Percentiles rank a stretch among this genome's conserved stretches.
Evolutionary conservation across 1,140 invertebrate genomes (phyloP).

Genomic region (Drosophila novamexicana): DNA sequence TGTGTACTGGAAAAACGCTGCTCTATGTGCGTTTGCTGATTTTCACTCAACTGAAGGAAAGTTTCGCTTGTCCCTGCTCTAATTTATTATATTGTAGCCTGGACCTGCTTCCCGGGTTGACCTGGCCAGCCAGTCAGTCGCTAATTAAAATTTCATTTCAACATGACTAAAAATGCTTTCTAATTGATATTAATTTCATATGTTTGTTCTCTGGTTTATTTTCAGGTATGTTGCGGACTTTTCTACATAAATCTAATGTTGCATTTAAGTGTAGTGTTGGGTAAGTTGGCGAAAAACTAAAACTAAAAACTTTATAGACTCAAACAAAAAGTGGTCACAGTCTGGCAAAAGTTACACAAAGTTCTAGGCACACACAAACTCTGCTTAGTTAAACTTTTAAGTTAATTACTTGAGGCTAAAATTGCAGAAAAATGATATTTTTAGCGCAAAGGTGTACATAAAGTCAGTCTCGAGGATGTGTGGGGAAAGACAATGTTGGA

Average conservation of each 20-base stretch:
- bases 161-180: constrained; percentile 47
- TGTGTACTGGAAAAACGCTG: constrained; percentile 43
- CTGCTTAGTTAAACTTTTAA: constrained; percentile 17
- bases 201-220: constrained; percentile 35
- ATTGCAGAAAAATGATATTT: neutral
- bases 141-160: constrained; percentile 77
- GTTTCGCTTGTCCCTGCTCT: constrained; percentile 46
- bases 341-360: constrained; percentile 12
- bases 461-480: neutral
- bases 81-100: constrained; percentile 36
- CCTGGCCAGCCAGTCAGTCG: constrained; percentile 42
- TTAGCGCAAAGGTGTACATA: neutral
- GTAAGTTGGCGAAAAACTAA: constrained; percentile 31
- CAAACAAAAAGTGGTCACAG: neutral
- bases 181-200: constrained; percentile 77
- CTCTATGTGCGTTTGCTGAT: constrained; percentile 19
- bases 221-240: constrained; percentile 59
- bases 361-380: constrained; percentile 7
- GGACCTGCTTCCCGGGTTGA: neutral
- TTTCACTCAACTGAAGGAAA: constrained; percentile 18
- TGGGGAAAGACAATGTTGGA: neutral
- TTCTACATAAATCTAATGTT: constrained; percentile 23
- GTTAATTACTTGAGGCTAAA: constrained; percentile 15
- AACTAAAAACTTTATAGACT: constrained; percentile 32
- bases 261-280: constrained; percentile 17